Evolutionary conservation across 1,140 invertebrate genomes (phyloP).

Genomic region (Drosophila hydei): DNA sequence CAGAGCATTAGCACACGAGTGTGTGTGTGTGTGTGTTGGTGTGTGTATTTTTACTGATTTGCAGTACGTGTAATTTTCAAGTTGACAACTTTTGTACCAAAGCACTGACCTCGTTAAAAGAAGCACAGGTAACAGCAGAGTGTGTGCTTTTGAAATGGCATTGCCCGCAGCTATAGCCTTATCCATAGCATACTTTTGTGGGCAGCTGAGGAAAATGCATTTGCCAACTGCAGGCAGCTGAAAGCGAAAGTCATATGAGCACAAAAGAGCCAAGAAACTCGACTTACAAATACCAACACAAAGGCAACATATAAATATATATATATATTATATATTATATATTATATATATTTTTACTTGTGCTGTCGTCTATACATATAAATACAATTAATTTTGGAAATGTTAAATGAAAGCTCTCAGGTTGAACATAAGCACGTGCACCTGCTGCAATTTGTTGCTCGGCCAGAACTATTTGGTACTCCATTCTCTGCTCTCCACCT

Average conservation of each 20-base stretch:
- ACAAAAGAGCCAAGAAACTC: constrained; percentile 43
- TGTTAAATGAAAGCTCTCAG: no score
- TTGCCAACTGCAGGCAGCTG: constrained; percentile 18
- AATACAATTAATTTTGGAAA: not conserved
- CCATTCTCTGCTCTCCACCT: not conserved
- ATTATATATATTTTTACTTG: not conserved
- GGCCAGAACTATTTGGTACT: not conserved
- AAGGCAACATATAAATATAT: no score
- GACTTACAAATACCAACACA: not conserved
- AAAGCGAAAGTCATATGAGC: constrained; percentile 49
- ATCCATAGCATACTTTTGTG: constrained; percentile 48
- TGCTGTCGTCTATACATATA: no score
- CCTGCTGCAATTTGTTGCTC: not conserved
- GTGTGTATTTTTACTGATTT: constrained; percentile 59
- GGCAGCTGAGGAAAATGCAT: constrained; percentile 28
- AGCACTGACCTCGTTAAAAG: constrained; percentile 71
- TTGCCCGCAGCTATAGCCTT: constrained; percentile 31
- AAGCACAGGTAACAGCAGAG: constrained; percentile 14
- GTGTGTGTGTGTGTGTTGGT: constrained; percentile 7
- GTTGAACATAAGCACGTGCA: no score
- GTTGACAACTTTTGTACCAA: constrained; percentile 80
- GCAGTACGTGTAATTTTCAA: constrained; percentile 77
- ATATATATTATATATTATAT: not conserved
- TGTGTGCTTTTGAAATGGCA: constrained; percentile 52
- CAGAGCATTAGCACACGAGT: constrained; percentile 10